Base-by-base conservation (phyloP, 2,113 vertebrate genomes). In the Agapornis roseicollis region DNA sequence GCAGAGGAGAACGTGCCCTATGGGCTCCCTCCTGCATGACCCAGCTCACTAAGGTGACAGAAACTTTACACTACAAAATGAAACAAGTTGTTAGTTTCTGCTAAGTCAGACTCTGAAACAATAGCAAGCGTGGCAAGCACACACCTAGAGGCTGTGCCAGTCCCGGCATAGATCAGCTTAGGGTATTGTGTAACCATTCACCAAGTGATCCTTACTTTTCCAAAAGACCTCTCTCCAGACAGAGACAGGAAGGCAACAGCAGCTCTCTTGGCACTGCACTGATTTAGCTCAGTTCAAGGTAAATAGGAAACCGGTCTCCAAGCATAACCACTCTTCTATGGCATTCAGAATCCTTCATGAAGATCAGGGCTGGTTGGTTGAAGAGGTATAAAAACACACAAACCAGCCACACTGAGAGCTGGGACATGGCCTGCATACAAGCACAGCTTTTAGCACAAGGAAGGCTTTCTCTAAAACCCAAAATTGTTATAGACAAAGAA, bases 381-480 rank as follows among this genome's bases (percentile, higher is more conserved):
- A 91, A 85, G 64, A 79, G n/a, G 13, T n/a, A 7, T 6, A 79
- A 35, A 90, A 80, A 58, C 64, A 80, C 35, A 66, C 20, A 77
- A 52, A 46, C 35, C 65, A 60, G 7, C 24, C 0, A 1, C 31
- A 35, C 50, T 22, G 37, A 49, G 81, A 80, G 63, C 31, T 49
- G 49, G 69, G 63, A 76, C 66, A 23, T 3, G 0, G 22, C 6
- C 14, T 28, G 42, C 10, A n/a, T 31, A 66, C 74, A 64, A 66
- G 50, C 18, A 90, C 39, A 80, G 25, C 55, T 93, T 66, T 70
- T 52, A 84, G 77, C 52, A 84, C 53, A 73, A 29, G 73, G 74
- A 80, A 76, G 27, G 39, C 24, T 88, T 93, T 93, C 77, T 79
- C 61, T 53, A 11, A 33, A 22, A 86, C 84, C 61, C 31, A 56